phyloP scores from a whole-genome alignment of 2,797 vertebrate genomes.

The Galago senegalensis region DNA sequence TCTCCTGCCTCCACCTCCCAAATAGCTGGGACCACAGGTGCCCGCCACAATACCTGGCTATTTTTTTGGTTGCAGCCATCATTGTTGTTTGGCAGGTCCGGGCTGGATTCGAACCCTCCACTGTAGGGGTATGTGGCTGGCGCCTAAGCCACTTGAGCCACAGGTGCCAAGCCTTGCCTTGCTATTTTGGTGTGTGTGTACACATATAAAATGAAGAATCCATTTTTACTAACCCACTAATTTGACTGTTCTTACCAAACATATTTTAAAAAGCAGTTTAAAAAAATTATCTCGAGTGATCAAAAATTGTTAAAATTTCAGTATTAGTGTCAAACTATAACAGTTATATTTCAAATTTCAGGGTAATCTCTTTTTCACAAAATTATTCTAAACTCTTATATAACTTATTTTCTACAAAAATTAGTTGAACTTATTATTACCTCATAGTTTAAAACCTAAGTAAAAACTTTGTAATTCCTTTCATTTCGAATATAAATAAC shows the following conservation, averaged over 20 bases:
- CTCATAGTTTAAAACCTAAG: slow-evolving; percentile 47
- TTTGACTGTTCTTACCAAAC: background rate
- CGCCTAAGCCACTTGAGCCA: too few relatives aligned
- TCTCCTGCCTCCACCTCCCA: too few relatives aligned
- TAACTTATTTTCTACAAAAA: background rate
- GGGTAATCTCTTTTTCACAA: background rate
- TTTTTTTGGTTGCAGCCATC: too few relatives aligned
- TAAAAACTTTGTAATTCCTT: slow-evolving; percentile 3
- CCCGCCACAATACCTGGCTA: too few relatives aligned
- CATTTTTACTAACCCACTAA: slow-evolving; percentile 35
- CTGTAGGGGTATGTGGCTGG: too few relatives aligned
- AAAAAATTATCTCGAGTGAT: background rate
- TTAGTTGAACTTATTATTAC: background rate
- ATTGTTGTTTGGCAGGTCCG: too few relatives aligned
- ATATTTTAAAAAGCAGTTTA: slow-evolving; percentile 1
- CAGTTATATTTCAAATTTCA: slow-evolving; percentile 8
- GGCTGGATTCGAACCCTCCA: too few relatives aligned
- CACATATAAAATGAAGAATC: background rate
- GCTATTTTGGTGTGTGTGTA: background rate
- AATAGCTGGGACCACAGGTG: too few relatives aligned
- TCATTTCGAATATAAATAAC: slow-evolving; percentile 41
- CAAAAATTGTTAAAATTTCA: slow-evolving; percentile 28
- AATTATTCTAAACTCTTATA: background rate
- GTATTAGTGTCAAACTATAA: slow-evolving; percentile 6
- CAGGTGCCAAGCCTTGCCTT: background rate